Conservation (phyloP, 2,113 vertebrate genomes). For the Taurulus bubalis region DNA sequence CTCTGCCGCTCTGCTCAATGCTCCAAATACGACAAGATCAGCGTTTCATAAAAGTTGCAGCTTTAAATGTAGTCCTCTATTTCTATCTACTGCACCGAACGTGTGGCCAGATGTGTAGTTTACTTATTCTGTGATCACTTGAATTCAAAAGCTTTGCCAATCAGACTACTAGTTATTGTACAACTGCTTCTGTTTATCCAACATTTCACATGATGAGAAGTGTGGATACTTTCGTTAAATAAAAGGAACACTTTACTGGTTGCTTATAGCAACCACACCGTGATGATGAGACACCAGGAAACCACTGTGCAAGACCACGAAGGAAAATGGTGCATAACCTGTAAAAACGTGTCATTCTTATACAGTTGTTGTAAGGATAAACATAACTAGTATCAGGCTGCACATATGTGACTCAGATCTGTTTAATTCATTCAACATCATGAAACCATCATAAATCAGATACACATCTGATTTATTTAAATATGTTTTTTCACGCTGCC, state of each 20-base stretch:
- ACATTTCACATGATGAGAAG: too few species aligned
- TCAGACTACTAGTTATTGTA: too few species aligned
- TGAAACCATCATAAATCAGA: background rate
- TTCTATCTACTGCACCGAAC: too few species aligned
- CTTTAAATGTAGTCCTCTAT: too few species aligned
- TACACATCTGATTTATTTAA: too few species aligned
- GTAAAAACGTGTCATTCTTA: background rate
- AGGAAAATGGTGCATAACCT: background rate
- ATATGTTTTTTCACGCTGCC: too few species aligned
- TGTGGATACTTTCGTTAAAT: too few species aligned
- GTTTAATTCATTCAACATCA: background rate
- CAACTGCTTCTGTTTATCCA: too few species aligned
- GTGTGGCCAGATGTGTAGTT: background rate
- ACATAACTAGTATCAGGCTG: background rate
- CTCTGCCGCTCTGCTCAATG: too few species aligned
- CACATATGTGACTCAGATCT: background rate
- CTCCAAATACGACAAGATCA: too few species aligned
- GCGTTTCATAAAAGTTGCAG: too few species aligned
- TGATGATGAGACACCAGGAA: background rate
- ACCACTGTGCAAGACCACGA: background rate
- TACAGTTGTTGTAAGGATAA: background rate
- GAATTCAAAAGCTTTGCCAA: too few species aligned
- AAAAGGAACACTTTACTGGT: background rate
- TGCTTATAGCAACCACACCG: background rate
- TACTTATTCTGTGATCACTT: background rate